Evolutionary conservation across 2,888 invertebrate genomes (phyloP), one percentile per base, ranked within the genome.

Genomic region (Laothoe populi): DNA sequence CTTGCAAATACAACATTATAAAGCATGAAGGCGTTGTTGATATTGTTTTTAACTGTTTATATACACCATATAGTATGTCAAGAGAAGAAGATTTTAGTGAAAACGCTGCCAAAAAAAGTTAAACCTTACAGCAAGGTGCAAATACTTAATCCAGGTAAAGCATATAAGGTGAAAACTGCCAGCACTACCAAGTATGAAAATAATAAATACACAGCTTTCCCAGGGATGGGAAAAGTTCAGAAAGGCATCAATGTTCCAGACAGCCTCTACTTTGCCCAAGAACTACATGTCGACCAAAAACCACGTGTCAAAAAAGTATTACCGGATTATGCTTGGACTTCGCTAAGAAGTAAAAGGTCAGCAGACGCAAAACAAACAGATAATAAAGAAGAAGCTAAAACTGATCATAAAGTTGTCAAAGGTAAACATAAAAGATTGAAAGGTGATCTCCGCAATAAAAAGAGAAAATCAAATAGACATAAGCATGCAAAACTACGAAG

Each of bases 221-320:
- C 84, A 19, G 57, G 70, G 0, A 63, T 79, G 0, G 66, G 48
- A 5, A 8, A 31, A 1, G 57, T 57, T 10, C 42, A 67, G 19
- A 66, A 63, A 3, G 59, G 48, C 4, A 4, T 59, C 0, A 65
- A 69, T 23, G 66, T 79, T 0, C 82, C 84, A 0, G 81, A 84
- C 1, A 87, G 83, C 46, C 79, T 78, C 0, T 79, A 78, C 59
- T 85, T 87, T 45, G 76, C 79, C 4, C 38, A 70, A 2, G 77
- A 78, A 1, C 62, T 66, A 2, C 38, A 44, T 4, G 38, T 35
- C 1, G 73, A 79, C 4, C 69, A 71, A 35, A 86, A 80, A 53
- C 24, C 70, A 0, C 78, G 84, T 63, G 77, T 84, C 0, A 87
- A 87, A 64, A 90, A 85, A 70, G 70, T 81, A 5, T 63, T 84